Evolutionary conservation across 2,888 invertebrate genomes (phyloP), one percentile per base, ranked within the genome.

Genomic region (Caenorhabditis imperialis): DNA sequence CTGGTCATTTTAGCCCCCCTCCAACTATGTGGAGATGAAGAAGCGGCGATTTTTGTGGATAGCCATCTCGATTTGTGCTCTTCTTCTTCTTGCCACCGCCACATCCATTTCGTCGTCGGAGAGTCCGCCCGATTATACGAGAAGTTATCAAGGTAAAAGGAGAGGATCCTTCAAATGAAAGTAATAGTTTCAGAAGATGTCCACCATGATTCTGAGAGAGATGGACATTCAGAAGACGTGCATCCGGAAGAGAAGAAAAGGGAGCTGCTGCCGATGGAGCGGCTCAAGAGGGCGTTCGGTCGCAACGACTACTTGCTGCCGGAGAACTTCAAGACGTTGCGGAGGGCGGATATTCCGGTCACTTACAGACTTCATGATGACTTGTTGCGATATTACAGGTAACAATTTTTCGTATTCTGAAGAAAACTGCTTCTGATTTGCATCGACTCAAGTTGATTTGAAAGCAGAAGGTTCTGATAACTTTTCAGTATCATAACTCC

Each of bases 291-390:
- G 3, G 84, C 83, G 1, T 82, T 84, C 50, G 83, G 83, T 7
- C 58, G 69, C n/a, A 79, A 80, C 22, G 85, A 85, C 51, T 85
- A 85, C 44, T 51, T 85, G 37, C 67, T 85, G 25, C 85, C 85
- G 18, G 83, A 85, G 47, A 85, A 85, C 58, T 85, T 85, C 71
- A 78, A 79, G 45, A 81, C 82, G 0, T 62, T 84, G 7, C 58
- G 84, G 27, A 40, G 86, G 20, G 82, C 83, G 42, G 86, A 86
- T 53, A 84, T 86, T 44, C 86, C 86, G 12, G 86, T 86, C 6
- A 86, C 85, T 4, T 86, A 86, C 67, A 78, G 86, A 45, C 73
- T 88, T 35, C 86, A 87, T 58, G 84, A 87, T 47, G 84, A 86
- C 53, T 71, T 87, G 20, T 74, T 87, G n/a, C 79, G 86, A 23